phyloP scores from a whole-genome alignment of 2,113 vertebrate genomes.

The Sinocyclocheilus anophthalmus region DNA sequence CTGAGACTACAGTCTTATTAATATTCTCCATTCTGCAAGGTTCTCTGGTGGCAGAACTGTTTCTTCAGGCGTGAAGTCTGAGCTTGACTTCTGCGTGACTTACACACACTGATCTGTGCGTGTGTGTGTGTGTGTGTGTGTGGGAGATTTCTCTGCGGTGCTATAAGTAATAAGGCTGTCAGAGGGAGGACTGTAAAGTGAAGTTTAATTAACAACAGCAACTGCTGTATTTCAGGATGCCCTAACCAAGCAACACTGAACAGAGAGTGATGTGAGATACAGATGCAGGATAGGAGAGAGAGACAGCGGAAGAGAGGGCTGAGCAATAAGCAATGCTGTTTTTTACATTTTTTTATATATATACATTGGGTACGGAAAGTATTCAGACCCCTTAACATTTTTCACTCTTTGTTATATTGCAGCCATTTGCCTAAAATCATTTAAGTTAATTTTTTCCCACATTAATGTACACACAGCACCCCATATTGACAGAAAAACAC shows the following conservation, averaged over 20 bases:
- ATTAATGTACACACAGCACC: no score
- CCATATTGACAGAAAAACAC: no score
- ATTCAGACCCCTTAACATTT: no score
- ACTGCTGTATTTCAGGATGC: slow-evolving; percentile 11
- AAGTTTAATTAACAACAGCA: slow-evolving; percentile 44
- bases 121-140: slow-evolving; percentile 1
- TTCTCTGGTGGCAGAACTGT: not conserved
- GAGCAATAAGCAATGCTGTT: not conserved
- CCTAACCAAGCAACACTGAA: not conserved
- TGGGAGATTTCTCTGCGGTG: slow-evolving; percentile 18
- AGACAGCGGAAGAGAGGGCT: not conserved
- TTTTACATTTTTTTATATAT: not conserved
- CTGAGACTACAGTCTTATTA: not conserved
- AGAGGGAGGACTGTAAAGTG: slow-evolving; percentile 23
- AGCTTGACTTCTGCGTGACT: slow-evolving; percentile 46
- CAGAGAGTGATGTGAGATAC: not conserved
- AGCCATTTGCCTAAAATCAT: no score
- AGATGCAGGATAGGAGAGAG: not conserved
- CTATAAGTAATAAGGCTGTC: slow-evolving; percentile 29
- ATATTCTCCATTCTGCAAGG: not conserved
- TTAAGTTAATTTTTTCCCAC: no score
- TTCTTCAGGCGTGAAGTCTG: slow-evolving; percentile 21
- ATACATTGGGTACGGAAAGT: no score
- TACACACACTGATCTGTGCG: not conserved
- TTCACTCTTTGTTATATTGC: no score